These are phyloP conservation scores for Balearica regulorum DNA, from an alignment of 2,797 vertebrate genomes.

Conservation along the genomic window DNA sequence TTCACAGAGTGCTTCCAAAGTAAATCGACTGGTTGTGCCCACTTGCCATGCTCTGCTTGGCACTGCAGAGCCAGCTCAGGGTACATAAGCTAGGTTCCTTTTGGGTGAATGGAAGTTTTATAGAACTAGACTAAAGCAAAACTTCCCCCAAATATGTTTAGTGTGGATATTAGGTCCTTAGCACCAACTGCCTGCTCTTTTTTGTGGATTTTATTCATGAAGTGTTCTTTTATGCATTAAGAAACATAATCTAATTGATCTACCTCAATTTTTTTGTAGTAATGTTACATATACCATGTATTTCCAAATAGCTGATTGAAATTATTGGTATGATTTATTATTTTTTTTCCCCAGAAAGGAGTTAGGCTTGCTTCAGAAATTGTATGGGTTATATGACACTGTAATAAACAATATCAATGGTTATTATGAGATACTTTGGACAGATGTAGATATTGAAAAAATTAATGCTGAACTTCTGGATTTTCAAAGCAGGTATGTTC, in stretches of 20 bases:
- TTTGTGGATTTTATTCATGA: background rate
- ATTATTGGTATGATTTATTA: background rate
- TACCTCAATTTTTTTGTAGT: background rate
- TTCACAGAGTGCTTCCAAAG: background rate
- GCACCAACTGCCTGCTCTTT: background rate
- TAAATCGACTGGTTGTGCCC: background rate
- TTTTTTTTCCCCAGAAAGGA: conserved; percentile 74
- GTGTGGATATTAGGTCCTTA: background rate
- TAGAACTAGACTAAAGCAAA: background rate
- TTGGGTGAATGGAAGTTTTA: background rate
- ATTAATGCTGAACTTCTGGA: conserved; percentile 81
- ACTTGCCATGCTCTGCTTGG: background rate
- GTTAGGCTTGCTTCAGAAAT: conserved; percentile 81
- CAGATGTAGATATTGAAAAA: conserved; percentile 80
- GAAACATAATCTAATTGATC: background rate
- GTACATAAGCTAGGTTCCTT: background rate
- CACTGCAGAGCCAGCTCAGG: background rate
- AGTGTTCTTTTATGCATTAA: background rate
- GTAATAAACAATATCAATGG: conserved; percentile 79
- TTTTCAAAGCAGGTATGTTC: conserved; percentile 79
- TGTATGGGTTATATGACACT: conserved; percentile 83
- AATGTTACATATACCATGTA: background rate
- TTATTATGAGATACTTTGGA: conserved; percentile 82
- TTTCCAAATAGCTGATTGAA: background rate
- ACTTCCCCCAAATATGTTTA: background rate